Percentiles rank a stretch among this genome's conserved stretches.
These are phyloP conservation scores for Ips nitidus DNA, from an alignment of 1,140 invertebrate genomes.

Conservation along the genomic window DNA sequence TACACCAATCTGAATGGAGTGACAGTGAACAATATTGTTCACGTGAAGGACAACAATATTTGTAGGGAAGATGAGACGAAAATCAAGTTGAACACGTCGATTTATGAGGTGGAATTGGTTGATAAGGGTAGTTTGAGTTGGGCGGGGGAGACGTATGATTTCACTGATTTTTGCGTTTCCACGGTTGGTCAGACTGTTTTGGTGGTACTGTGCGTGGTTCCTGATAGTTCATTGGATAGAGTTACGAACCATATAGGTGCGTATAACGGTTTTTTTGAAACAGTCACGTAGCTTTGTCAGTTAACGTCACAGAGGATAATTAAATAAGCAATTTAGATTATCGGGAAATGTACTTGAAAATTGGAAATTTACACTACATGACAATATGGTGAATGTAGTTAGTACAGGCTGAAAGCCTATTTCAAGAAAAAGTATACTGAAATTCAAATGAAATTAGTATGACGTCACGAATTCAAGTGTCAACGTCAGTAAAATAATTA, in stretches of 20 bases:
- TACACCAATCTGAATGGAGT: constrained; percentile 13
- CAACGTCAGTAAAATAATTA: too few relatives aligned
- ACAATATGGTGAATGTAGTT: too few relatives aligned
- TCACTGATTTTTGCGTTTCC: constrained; percentile 27
- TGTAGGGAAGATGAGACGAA: constrained; percentile 13
- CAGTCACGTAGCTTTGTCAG: too few relatives aligned
- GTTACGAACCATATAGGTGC: constrained; percentile 14
- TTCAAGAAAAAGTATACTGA: too few relatives aligned
- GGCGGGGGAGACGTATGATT: constrained; percentile 8
- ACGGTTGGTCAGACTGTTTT: neutral
- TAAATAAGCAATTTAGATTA: too few relatives aligned
- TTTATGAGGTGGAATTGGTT: constrained; percentile 11
- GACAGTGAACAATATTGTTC: constrained; percentile 16
- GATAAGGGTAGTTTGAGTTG: constrained; percentile 18
- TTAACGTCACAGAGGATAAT: too few relatives aligned
- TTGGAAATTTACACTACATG: too few relatives aligned
- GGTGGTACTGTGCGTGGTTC: constrained; percentile 21
- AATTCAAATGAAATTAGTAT: too few relatives aligned
- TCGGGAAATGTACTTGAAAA: too few relatives aligned
- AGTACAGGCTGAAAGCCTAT: too few relatives aligned
- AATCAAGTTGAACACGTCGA: constrained; percentile 13
- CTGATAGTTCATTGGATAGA: neutral
- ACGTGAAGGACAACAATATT: constrained; percentile 26
- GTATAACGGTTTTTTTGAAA: neutral
- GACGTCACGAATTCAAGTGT: too few relatives aligned